phyloP scores from a whole-genome alignment of 2,797 vertebrate genomes.

The Brachymystax lenok region DNA sequence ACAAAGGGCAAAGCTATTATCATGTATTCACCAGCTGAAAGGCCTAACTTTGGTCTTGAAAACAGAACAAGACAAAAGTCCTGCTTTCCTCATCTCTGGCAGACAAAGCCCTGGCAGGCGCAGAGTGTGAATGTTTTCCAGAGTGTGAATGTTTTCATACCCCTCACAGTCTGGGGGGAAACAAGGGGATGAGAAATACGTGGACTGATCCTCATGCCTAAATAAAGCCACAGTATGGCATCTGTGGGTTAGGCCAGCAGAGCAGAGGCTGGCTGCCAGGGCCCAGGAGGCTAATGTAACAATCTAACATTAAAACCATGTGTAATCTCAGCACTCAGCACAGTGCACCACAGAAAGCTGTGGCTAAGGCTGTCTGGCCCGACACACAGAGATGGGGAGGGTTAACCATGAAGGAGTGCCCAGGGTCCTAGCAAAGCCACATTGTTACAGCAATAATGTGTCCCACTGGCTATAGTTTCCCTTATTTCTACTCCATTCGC shows the following conservation, averaged over 20 bases:
- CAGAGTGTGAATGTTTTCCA: not conserved
- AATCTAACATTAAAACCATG: constrained; percentile 41
- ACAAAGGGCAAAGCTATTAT: not conserved
- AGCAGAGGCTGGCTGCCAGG: constrained; percentile 5
- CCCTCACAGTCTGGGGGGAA: not conserved
- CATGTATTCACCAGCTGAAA: not conserved
- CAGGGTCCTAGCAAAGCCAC: not conserved
- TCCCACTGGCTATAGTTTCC: not conserved
- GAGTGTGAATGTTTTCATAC: not conserved
- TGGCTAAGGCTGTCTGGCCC: not conserved
- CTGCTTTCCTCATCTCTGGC: constrained; percentile 2
- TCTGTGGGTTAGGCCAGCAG: constrained; percentile 13
- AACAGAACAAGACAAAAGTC: not conserved
- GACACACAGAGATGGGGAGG: not conserved
- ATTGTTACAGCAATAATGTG: not conserved
- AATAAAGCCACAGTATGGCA: constrained; percentile 5
- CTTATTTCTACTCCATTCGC: no score
- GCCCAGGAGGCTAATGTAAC: constrained; percentile 37
- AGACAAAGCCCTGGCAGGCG: not conserved
- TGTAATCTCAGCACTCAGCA: constrained; percentile 34
- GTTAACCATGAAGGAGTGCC: not conserved
- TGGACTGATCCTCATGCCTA: not conserved
- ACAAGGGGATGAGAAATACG: not conserved
- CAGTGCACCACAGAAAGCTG: not conserved
- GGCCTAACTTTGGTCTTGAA: not conserved